Evolutionary conservation across 64 coral and sea anemone species (phyloP), one percentile per base, ranked within the genome.

Genomic region (Stichodactyla mertensii): DNA sequence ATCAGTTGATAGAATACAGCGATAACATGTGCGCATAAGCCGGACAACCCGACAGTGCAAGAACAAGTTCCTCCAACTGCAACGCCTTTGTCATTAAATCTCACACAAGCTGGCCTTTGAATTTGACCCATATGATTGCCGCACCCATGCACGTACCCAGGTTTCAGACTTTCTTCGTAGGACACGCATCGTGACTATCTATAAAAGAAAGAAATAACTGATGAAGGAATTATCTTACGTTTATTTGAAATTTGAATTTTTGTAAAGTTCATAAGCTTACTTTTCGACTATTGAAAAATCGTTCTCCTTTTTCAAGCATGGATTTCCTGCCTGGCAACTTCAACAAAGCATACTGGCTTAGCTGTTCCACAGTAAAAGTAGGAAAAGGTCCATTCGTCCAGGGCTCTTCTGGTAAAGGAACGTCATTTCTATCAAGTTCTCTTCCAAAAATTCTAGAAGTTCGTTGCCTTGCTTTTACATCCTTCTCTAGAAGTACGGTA

Each of bases 271-370:
- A 31, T 45, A 20, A 18, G 12, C 20, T 71, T 87, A 87, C 85
- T 60, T 87, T 87, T 87, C 85, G 85, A 87, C 85, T 87, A 15
- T 55, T 87, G 51, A 87, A 87, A 45, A 87, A 87, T 74, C 85
- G 19, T 87, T 87, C 64, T 71, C 85, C 85, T 74, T 87, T 87
- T 74, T 87, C 62, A 54, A 87, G 66, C 85, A 87, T 87, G 24
- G 85, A 87, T 52, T 87, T 87, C 66, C 86, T 70, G 36, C 86
- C 86, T 54, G 86, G 86, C 15, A 87, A 64, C 27, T 87, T 87
- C 15, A 67, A 51, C 31, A 51, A 77, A 36, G 86, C 86, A 77
- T 77, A 87, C 7, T 87, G 45, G 14, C 18, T 77, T 52, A 87
- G 51, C 61, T 87, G 86, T 36, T 87, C 66, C 51, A 19, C 61